Conservation (phyloP, 2,113 vertebrate species). For the Pangasianodon gigas region DNA sequence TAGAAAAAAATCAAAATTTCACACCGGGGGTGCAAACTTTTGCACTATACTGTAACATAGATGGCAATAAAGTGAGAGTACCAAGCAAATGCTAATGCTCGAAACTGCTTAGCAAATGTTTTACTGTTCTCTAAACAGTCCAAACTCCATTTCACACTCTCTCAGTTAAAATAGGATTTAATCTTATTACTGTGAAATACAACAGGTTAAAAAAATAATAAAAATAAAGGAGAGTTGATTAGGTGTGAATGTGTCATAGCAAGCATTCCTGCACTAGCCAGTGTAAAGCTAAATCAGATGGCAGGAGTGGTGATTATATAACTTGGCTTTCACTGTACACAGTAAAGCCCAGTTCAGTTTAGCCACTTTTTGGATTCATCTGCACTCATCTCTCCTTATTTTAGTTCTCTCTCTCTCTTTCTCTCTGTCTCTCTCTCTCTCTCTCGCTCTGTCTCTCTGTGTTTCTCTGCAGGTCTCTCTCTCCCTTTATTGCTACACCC, state of each 20-base stretch:
- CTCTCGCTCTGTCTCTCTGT: not conserved
- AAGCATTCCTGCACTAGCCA: not conserved
- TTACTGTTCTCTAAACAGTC: not conserved
- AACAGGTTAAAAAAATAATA: not conserved
- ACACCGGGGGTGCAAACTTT: not conserved
- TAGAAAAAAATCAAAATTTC: not conserved
- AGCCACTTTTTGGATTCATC: constrained; percentile 9
- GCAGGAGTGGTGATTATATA: not conserved
- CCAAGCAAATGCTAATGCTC: not conserved
- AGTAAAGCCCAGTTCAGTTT: constrained; percentile 10
- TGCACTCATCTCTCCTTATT: constrained; percentile 2
- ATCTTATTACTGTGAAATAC: not conserved
- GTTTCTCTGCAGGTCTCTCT: not conserved
- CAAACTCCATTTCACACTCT: not conserved
- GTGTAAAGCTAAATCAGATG: constrained; percentile 1
- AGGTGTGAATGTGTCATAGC: constrained; percentile 5
- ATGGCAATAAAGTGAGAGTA: not conserved
- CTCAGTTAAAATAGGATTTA: not conserved
- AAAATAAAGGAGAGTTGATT: not conserved
- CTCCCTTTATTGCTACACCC: constrained; percentile 41
- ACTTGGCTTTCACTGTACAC: not conserved
- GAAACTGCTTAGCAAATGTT: not conserved
- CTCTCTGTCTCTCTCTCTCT: not conserved
- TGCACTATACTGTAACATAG: not conserved
- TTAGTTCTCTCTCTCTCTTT: not conserved